Conservation (phyloP, 2,113 vertebrate genomes). For the Poeciliopsis retropinna region DNA sequence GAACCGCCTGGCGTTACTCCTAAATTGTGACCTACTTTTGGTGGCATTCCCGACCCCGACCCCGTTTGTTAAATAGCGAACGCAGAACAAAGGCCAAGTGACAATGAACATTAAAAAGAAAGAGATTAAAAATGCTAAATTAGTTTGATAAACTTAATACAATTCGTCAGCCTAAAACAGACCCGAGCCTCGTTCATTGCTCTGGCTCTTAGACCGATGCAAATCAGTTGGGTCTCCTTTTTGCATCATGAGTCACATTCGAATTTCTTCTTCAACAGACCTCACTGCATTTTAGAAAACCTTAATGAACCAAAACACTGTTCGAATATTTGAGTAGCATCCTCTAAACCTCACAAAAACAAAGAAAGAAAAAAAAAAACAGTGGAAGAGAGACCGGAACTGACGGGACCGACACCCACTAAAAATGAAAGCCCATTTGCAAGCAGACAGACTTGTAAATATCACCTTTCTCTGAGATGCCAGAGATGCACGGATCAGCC, state of each 20-base stretch:
- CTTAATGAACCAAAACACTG: neutral
- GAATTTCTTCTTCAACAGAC: neutral
- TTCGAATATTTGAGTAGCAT: neutral
- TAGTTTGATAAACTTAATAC: neutral
- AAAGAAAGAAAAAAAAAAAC: neutral
- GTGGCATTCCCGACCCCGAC: no score
- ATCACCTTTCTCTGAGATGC: constrained; percentile 56
- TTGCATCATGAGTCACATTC: neutral
- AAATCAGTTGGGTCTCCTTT: neutral
- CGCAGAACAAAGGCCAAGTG: neutral
- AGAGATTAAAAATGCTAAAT: neutral
- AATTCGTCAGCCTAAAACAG: neutral
- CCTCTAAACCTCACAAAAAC: neutral
- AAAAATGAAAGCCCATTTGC: constrained; percentile 52
- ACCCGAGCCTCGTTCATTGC: neutral
- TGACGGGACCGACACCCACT: constrained; percentile 25
- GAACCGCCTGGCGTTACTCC: no score
- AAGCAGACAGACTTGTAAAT: constrained; percentile 60
- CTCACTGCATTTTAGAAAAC: neutral
- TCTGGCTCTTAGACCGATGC: neutral
- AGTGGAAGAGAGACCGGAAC: neutral
- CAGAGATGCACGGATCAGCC: constrained; percentile 32
- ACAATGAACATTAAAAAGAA: neutral
- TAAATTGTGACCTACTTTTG: neutral
- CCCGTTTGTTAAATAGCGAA: neutral